These are phyloP conservation scores for Motacilla alba DNA, from an alignment of 2,113 vertebrate species.

Conservation along the genomic window DNA sequence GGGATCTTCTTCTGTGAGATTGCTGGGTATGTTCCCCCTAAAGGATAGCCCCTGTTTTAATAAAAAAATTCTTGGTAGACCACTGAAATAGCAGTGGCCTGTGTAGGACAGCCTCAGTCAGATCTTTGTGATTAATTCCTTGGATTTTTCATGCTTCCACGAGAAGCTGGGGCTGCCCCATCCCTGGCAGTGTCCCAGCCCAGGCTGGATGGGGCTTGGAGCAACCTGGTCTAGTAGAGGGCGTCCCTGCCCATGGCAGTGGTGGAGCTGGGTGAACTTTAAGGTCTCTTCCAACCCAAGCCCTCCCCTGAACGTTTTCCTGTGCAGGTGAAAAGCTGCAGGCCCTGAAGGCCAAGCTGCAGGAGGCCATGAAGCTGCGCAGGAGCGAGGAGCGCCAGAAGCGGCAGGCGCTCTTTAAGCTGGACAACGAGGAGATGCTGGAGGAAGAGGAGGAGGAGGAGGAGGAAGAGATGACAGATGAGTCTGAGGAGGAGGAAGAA, in stretches of 20 bases:
- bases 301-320: neutral
- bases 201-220: fast-evolving
- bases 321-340: conserved; percentile 88
- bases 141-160: neutral
- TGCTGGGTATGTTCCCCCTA: neutral
- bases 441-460: conserved; percentile 84
- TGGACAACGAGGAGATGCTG: conserved; percentile 93
- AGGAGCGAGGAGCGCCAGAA: conserved; percentile 86
- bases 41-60: neutral
- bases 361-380: conserved; percentile 92
- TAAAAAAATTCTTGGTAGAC: neutral
- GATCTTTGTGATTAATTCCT: neutral
- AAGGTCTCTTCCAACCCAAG: neutral
- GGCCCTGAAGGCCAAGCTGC: conserved; percentile 88
- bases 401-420: conserved; percentile 80
- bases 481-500: conserved; percentile 83
- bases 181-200: neutral
- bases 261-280: neutral
- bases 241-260: neutral
- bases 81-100: neutral
- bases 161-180: neutral
- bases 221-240: neutral
- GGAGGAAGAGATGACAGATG: conserved; percentile 84
- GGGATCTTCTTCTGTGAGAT: neutral
- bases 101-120: neutral